Percentiles rank a stretch among this genome's conserved stretches.
Conservation (phyloP, 2,888 invertebrate genomes). For the Osmoderma eremita region DNA sequence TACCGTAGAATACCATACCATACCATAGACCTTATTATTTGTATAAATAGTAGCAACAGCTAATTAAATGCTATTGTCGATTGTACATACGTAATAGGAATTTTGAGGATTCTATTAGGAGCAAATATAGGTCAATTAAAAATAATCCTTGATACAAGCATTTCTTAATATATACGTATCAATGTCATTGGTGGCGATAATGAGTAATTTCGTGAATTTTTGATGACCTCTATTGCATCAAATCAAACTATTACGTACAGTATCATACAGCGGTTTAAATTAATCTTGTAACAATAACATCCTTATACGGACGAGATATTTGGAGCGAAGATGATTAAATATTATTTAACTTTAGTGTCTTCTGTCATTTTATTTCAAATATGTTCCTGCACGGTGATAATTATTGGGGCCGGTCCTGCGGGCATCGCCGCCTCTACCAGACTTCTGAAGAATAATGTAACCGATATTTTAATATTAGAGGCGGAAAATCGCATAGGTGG, state of each 20-base stretch:
- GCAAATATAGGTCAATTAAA: no score
- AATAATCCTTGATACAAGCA: no score
- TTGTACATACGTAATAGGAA: no score
- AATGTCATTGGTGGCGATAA: not conserved
- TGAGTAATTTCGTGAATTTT: not conserved
- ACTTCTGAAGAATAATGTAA: slow-evolving; percentile 63
- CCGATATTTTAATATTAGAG: slow-evolving; percentile 64
- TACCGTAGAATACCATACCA: no score
- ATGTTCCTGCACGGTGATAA: slow-evolving; percentile 53
- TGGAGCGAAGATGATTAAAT: slow-evolving; percentile 3
- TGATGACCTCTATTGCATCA: slow-evolving; percentile 25
- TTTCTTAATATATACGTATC: no score
- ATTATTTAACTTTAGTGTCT: not conserved
- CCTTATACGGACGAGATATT: not conserved
- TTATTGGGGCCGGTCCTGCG: slow-evolving; percentile 70
- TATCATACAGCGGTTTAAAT: slow-evolving; percentile 3
- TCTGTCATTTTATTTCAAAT: not conserved
- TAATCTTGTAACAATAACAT: slow-evolving; percentile 7
- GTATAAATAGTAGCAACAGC: no score
- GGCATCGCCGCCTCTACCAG: slow-evolving; percentile 68
- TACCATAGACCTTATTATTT: no score
- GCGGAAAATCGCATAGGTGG: slow-evolving; percentile 62
- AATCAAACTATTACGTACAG: not conserved
- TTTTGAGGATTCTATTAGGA: no score
- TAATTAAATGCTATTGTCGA: no score